phyloP scores from a whole-genome alignment of 53 echinoderm and acorn worm species.

The Henricia sp. region DNA sequence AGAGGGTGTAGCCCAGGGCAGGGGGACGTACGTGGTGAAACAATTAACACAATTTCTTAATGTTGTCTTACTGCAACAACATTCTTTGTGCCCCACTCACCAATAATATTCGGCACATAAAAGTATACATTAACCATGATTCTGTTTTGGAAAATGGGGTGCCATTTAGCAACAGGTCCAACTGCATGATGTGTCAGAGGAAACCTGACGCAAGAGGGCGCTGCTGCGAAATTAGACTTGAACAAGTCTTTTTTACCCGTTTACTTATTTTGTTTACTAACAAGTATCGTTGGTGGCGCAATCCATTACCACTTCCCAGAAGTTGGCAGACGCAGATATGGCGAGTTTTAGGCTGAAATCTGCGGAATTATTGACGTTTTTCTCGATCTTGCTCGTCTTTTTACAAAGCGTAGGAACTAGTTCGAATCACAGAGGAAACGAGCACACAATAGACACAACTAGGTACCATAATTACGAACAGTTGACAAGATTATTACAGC shows the following conservation, averaged over 20 bases:
- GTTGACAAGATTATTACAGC: constrained; percentile 61
- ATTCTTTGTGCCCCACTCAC: constrained; percentile 39
- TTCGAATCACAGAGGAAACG: not conserved
- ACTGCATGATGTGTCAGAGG: not conserved
- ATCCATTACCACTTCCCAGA: not conserved
- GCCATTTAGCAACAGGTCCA: not conserved
- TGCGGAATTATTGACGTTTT: not conserved
- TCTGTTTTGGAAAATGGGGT: not conserved
- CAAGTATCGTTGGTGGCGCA: not conserved
- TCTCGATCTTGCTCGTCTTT: constrained; percentile 1
- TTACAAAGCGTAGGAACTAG: constrained; percentile 1
- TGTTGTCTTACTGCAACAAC: not conserved
- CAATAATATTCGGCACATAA: constrained; percentile 81
- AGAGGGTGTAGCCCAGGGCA: not conserved
- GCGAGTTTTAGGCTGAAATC: not conserved
- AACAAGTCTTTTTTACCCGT: too few species aligned
- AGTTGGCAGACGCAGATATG: constrained; percentile 7
- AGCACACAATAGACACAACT: constrained; percentile 38
- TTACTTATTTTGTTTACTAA: not conserved
- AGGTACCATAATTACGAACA: constrained; percentile 78
- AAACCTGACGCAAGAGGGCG: too few species aligned
- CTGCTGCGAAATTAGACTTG: constrained; percentile 17
- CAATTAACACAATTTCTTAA: not conserved
- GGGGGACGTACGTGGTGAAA: not conserved
- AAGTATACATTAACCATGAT: constrained; percentile 36